These are phyloP conservation scores for Yponomeuta malinellus DNA, from an alignment of 2,888 invertebrate genomes.

Conservation along the genomic window DNA sequence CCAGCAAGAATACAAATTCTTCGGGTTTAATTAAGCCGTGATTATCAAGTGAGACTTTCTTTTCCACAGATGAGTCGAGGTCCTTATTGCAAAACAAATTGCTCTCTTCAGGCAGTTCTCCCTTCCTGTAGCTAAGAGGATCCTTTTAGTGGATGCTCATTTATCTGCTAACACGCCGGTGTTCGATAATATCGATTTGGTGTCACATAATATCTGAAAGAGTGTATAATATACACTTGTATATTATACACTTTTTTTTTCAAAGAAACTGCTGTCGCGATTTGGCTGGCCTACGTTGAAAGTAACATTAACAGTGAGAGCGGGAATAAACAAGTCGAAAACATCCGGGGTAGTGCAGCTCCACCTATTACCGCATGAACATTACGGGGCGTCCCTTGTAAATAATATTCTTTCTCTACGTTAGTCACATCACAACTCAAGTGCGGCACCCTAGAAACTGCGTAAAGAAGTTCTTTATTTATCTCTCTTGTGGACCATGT, in stretches of 20 bases:
- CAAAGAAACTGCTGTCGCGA: background rate
- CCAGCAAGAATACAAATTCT: constrained; percentile 49
- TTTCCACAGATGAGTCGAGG: constrained; percentile 61
- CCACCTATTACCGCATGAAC: background rate
- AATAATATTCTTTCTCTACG: constrained; percentile 50
- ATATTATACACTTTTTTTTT: background rate
- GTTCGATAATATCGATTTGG: background rate
- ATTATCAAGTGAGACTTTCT: constrained; percentile 58
- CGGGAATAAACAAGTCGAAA: background rate
- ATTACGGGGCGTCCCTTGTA: constrained; percentile 33
- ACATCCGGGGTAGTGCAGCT: constrained; percentile 4
- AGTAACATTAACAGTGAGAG: background rate
- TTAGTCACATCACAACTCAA: constrained; percentile 44
- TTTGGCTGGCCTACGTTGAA: background rate
- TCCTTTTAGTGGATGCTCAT: constrained; percentile 28
- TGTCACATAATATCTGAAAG: background rate
- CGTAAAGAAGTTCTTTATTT: constrained; percentile 40
- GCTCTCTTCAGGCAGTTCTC: constrained; percentile 33
- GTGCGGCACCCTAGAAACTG: constrained; percentile 50
- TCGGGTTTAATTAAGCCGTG: constrained; percentile 63
- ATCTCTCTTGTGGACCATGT: constrained; percentile 43
- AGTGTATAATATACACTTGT: background rate
- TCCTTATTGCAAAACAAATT: constrained; percentile 65
- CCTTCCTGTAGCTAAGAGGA: constrained; percentile 42
- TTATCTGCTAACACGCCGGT: constrained; percentile 17